Evolutionary conservation across 2,797 vertebrate species (phyloP).

Genomic region (Tarsius wallacei): DNA sequence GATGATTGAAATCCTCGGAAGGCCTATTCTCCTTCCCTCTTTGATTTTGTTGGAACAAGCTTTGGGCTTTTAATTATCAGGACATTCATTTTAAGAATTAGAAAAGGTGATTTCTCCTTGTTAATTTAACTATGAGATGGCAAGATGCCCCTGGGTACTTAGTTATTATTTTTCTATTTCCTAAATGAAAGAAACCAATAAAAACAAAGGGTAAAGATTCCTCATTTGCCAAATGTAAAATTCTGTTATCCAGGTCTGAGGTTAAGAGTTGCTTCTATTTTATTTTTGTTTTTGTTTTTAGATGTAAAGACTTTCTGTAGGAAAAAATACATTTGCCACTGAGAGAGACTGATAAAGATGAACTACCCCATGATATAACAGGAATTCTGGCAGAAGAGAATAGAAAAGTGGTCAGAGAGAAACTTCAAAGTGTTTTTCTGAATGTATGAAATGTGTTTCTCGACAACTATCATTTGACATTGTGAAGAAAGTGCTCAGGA

Average conservation of each 20-base stretch:
- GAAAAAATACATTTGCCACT: neutral
- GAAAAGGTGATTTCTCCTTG: constrained; percentile 37
- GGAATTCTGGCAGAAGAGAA: neutral
- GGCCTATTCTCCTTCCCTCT: neutral
- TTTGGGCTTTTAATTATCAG: constrained; percentile 67
- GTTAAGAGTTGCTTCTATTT: neutral
- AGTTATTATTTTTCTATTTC: constrained; percentile 69
- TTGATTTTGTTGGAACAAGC: constrained; percentile 60
- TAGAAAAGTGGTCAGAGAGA: constrained; percentile 22
- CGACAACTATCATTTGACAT: neutral
- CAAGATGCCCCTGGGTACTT: neutral
- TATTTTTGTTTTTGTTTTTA: neutral
- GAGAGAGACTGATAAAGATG: constrained; percentile 43
- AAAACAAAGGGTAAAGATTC: constrained; percentile 31
- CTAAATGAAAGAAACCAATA: constrained; percentile 61
- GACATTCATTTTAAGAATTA: constrained; percentile 69
- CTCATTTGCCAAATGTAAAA: constrained; percentile 52
- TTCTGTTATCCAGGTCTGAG: neutral
- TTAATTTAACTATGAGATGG: constrained; percentile 61
- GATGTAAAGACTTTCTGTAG: constrained; percentile 42
- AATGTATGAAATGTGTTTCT: neutral
- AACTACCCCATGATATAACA: neutral
- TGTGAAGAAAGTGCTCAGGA: neutral
- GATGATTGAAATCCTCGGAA: neutral
- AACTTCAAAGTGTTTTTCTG: constrained; percentile 36